Evolutionary conservation across 2,113 vertebrate species (phyloP), one percentile per base, ranked within the genome.

Genomic region (Leucopsar rothschildi): DNA sequence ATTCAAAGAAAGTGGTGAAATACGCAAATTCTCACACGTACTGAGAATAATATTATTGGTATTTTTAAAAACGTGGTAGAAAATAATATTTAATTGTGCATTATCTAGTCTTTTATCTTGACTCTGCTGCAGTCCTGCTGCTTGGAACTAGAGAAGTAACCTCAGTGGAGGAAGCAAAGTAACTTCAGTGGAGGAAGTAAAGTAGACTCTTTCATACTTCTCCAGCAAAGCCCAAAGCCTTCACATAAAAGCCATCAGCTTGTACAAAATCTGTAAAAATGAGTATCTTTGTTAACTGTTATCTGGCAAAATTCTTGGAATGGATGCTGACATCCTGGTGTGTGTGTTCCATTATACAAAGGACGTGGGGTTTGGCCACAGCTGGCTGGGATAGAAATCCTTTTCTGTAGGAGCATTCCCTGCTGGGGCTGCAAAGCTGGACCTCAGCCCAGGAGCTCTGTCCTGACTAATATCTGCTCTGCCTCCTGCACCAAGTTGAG

Each of bases 371-470:
- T 70, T 91, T 94, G 85, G 78, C 78, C 84, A 66, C 81, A 76
- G 89, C 66, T 6, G 4, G 60, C 88, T 76, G 45, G 80, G 65
- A 77, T 40, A 94, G 85, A 90, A 93, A 88, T 81, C 76, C 76
- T 71, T 56, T 81, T 12, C 91, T 71, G 73, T 50, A 84, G 83
- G 56, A 91, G 61, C 65, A 57, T 52, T 95, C 83, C 92, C 93
- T 92, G 82, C 85, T 95, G 94, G 37, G 80, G 57, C 90, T 94
- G 91, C 94, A 56, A 21, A 88, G 65, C 82, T 96, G 94, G 96
- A 90, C 20, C 68, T 86, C 45, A 56, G 92, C 95, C 95, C 90
- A 42, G 82, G 71, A 94, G 61, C 85, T 92, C 60, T 83, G 3
- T 72, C 73, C 86, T 93, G 49, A 27, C 82, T 27, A 42, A 29